Base-by-base conservation (phyloP, 2,797 vertebrate genomes). In the Tangara arthus region DNA sequence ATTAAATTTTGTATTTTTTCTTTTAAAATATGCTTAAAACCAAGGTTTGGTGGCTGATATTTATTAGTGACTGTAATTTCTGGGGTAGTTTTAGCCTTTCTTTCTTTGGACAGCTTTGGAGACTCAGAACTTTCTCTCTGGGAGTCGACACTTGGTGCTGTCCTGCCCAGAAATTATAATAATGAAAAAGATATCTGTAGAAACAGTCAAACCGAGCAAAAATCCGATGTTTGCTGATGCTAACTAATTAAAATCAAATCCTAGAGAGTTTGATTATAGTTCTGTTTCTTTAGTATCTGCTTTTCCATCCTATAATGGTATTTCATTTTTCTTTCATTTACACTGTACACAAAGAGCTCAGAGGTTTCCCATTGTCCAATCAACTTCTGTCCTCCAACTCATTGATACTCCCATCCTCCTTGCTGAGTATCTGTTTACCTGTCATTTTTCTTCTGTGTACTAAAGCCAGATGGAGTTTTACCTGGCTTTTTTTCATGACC, bases 221-320 rank as follows among this genome's bases (percentile, higher is more conserved):
- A 82, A 34, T 0, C 0, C 24, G 42, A 1, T 18, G 4, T 61
- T 91, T 78, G 8, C 8, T 50, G 9, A 26, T 9, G 3, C 3
- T 68, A 61, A 50, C 3, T 11, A 66, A 44, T 21, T 65, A 65
- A 94, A 81, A 71, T 1, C 32, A n/a, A 63, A 71, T 70, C 22
- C 20, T 72, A 9, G 24, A 35, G 57, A 28, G 5, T 15, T 30
- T 76, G 22, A 17, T 72, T 55, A 32, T 12, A 37, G 6, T 37
- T 85, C 24, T 63, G 5, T 55, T 49, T 59, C 15, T 57, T 73
- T 42, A 56, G 6, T 39, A 26, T 21, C 28, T 46, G 1, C 15
- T 81, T 4, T 71, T 81, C 11, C 0, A 0, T 60, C 27, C 49
- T 49, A 23, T 6, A 32, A 24, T 0, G 1, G 3, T 50, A 57